Conservation (phyloP, 2,888 invertebrate genomes). For the Phorcus lineatus region DNA sequence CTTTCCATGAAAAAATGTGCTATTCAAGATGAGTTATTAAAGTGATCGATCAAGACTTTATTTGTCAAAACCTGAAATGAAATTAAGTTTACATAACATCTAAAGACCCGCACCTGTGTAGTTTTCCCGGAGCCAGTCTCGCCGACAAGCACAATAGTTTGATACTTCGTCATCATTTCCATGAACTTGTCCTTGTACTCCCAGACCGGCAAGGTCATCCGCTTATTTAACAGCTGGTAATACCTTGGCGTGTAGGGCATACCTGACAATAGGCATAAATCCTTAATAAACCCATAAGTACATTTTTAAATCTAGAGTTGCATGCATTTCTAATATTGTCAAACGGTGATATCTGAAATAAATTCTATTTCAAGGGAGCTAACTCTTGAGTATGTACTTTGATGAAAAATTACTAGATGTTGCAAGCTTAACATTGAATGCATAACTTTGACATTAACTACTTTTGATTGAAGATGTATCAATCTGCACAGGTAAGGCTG, state of each 20-base stretch:
- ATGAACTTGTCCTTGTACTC: conserved; percentile 98
- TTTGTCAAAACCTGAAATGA: no score
- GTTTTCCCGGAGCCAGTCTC: conserved; percentile 99
- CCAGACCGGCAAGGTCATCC: conserved; percentile 95
- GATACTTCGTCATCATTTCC: conserved; percentile 92
- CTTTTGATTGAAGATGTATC: no score
- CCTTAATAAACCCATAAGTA: neutral
- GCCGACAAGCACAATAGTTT: conserved; percentile 96
- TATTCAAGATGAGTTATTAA: no score
- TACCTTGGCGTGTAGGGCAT: conserved; percentile 91
- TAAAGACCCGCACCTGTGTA: conserved; percentile 82
- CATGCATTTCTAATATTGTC: neutral
- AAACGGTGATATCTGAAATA: neutral
- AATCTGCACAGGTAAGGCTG: no score
- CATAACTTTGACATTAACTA: no score
- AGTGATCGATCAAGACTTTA: no score
- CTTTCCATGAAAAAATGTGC: no score
- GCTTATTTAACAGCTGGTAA: conserved; percentile 88
- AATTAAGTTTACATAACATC: neutral
- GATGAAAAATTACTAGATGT: neutral
- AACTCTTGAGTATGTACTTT: neutral
- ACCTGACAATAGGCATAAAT: conserved; percentile 77
- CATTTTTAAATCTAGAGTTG: neutral
- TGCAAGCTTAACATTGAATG: no score
- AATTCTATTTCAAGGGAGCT: neutral